Base-by-base conservation (phyloP, 2,797 vertebrate genomes). In the Monodelphis domestica region DNA sequence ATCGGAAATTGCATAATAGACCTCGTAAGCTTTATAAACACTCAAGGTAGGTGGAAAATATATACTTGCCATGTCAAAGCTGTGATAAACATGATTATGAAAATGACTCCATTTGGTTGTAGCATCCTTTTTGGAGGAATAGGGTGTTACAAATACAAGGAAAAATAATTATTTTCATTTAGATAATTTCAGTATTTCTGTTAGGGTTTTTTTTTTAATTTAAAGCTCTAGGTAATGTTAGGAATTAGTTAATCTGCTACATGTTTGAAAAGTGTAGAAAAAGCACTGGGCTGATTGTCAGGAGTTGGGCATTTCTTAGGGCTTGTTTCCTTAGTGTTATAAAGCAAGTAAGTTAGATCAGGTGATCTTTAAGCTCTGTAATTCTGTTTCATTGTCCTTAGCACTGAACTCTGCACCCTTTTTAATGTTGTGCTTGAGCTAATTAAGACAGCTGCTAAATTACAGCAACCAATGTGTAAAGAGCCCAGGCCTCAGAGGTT, bases 1-100 rank as follows among this genome's bases (percentile, higher is more conserved):
- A 99, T 98, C 98, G 97, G 98, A 99, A 98, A 98, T 98, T 99
- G 97, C 98, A 98, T 97, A 99, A 98, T 98, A 99, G 99, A 98
- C 99, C 99, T 98, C 99, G 99, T 98, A 99, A 99, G 98, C 98
- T 99, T 98, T 99, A 98, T 98, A 99, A 99, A 97, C 98, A 99
- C 98, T 98, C 98, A 98, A 99, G 99, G 99, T 99, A 99, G 99
- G 98, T 98, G 97, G 96, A 96, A 57, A 93, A 94, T 97, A 96
- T 52, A 29, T 94, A 97, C 94, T 97, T 98, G 95, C 96, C 96
- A 95, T 98, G 96, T 97, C 95, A 97, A 97, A 98, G 78, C 90
- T 89, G 52, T 97, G 94, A 17, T 93, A 30, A 95, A 95, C 95
- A 54, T 94, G 70, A 93, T 96, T 96, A 78, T 97, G 96, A 97